Evolutionary conservation across 2,797 vertebrate genomes (phyloP), one percentile per base, ranked within the genome.

Genomic region (Danio albolineatus): DNA sequence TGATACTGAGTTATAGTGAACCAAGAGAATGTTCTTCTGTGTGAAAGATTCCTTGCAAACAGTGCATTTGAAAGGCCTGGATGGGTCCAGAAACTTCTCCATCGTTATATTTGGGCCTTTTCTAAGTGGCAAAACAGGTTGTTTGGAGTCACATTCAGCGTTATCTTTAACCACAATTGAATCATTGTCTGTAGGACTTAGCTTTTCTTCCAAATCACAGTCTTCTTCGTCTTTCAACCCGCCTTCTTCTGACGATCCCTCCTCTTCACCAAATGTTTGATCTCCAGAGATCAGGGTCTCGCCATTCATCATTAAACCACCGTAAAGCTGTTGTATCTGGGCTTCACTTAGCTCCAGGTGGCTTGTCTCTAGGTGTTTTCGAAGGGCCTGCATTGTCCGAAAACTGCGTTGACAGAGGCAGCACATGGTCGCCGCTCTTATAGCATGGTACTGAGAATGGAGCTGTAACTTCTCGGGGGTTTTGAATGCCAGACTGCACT

Each of bases 41-140:
- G 98, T 99, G 88, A 99, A 99, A 60, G 98, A 99, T 84, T 99
- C 98, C 84, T 98, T 99, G 90, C 98, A 99, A 79, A 99, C 95
- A 0, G 97, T 98, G 88, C 98, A 99, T 90, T 99, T 99, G 87
- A 98, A 99, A 0, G 98, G 98, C 81, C 97, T 96, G 78, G 96
- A 96, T 2, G 98, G 97, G 90, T 99, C 98, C 72, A 99, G 89
- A 85, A 97, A 99, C 83, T 99, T 98, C 86, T 99, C 98, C 94
- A 99, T 95, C 72, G 97, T 97, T 81, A 98, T 97, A 87, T 98
- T 99, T 43, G 95, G 94, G 73, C 94, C 95, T 90, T 97, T 99
- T 86, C 95, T 95, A 86, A 95, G 92, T 81, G 94, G 91, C 54
- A 95, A 92, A 84, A 82, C 90, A 5, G 93, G 93, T 85, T 94